Evolutionary conservation across 2,797 vertebrate genomes (phyloP), one percentile per base, ranked within the genome.

Genomic region (Parambassis ranga): DNA sequence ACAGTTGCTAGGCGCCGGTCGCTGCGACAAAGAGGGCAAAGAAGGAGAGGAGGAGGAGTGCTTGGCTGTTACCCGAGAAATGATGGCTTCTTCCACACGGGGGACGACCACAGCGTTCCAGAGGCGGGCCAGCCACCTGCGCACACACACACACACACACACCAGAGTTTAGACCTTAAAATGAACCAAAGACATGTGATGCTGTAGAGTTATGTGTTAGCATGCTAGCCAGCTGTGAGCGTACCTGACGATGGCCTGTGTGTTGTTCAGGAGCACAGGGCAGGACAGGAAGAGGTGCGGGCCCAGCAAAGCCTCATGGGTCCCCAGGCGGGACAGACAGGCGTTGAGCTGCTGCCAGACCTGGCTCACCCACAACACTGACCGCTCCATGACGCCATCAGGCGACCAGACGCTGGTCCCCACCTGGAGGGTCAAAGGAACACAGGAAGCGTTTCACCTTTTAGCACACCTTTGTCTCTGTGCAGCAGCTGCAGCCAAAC

Each of bases 281-380:
- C 96, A 98, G 59, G 95, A 94, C 70, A 98, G 92, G 87, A 98
- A 98, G 74, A 92, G 91, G 49, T 93, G 90, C 1, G 96, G 96
- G 8, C 96, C 96, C 49, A 98, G 89, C 38, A 98, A 78, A 33
- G 95, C 96, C 84, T 99, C 96, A 0, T 94, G 92, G 6, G 95
- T 95, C 26, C 96, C 96, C 30, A 97, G 87, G 3, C 92, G 94
- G 10, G 95, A 93, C 61, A 99, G 91, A 65, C 96, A 99, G 51
- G 94, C 93, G 65, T 97, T 98, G 61, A 99, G 93, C 84, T 95
- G 96, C 67, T 93, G 92, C 96, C 96, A 99, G 6, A 97, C 95
- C 1, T 91, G 91, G 43, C 90, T 91, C 50, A 95, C 92, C 97
- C 96, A 98, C 75, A 90, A 81, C 43, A 95, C 87, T 0, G 86